A percentile compares a stretch with the other conserved stretches of the same genome.
These are phyloP conservation scores for Rhipidura dahli DNA, from an alignment of 2,113 vertebrate species.

Conservation along the genomic window DNA sequence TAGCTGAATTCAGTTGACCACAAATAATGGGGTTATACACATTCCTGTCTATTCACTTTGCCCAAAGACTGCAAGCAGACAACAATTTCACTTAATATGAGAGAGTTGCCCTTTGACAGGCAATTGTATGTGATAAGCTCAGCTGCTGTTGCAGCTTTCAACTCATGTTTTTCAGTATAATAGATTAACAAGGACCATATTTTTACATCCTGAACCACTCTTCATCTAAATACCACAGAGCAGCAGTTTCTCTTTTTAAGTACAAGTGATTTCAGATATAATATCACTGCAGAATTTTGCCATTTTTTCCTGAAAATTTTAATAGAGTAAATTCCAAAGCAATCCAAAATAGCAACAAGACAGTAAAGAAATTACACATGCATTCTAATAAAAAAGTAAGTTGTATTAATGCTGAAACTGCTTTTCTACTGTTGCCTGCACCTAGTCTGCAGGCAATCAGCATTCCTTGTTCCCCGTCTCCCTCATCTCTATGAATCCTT, in stretches of 20 bases:
- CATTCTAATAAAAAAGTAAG: neutral
- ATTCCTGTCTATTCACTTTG: neutral
- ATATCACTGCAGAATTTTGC: neutral
- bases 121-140: neutral
- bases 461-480: neutral
- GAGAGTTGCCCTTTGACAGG: neutral
- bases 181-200: neutral
- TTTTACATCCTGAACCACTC: neutral
- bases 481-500: neutral
- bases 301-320: neutral
- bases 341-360: neutral
- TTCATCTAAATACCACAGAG: neutral
- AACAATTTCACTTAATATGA: neutral
- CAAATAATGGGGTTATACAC: neutral
- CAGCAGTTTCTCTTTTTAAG: neutral
- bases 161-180: constrained; percentile 12
- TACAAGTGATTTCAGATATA: neutral
- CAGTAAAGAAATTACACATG: neutral
- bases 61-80: neutral
- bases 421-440: neutral
- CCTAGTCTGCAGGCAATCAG: neutral
- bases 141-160: neutral
- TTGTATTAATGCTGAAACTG: neutral
- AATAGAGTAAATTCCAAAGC: neutral
- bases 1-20: neutral